These are phyloP conservation scores for Elephas maximus DNA, from an alignment of 2,113 vertebrate genomes.

Conservation along the genomic window DNA sequence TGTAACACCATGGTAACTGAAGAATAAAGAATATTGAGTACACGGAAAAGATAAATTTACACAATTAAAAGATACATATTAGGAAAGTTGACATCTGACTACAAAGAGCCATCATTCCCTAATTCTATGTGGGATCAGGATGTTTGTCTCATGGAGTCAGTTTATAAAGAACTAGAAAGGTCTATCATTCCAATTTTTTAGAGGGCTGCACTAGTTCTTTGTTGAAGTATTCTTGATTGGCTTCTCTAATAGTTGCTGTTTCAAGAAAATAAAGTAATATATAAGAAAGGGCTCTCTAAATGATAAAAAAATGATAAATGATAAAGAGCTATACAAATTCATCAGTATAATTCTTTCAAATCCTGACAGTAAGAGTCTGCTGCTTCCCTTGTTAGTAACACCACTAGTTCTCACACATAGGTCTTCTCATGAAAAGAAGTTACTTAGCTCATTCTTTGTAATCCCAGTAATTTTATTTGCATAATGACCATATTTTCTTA, in stretches of 20 bases:
- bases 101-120: background rate
- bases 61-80: conserved; percentile 48
- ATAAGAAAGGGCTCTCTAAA: background rate
- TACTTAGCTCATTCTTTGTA: background rate
- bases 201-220: background rate
- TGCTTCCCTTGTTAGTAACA: background rate
- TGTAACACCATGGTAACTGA: background rate
- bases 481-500: background rate
- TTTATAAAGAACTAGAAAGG: background rate
- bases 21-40: conserved; percentile 8
- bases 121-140: background rate
- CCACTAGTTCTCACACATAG: background rate
- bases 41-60: conserved; percentile 12
- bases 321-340: background rate
- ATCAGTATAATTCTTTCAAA: background rate
- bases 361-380: background rate
- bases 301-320: background rate
- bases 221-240: background rate
- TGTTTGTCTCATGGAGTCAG: background rate
- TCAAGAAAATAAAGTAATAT: background rate
- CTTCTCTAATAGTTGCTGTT: background rate
- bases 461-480: background rate
- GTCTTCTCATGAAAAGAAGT: background rate
- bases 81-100: background rate
- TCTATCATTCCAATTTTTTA: background rate